Conservation (phyloP, 2,888 invertebrate species). For the Carpatolechia fugitivella region DNA sequence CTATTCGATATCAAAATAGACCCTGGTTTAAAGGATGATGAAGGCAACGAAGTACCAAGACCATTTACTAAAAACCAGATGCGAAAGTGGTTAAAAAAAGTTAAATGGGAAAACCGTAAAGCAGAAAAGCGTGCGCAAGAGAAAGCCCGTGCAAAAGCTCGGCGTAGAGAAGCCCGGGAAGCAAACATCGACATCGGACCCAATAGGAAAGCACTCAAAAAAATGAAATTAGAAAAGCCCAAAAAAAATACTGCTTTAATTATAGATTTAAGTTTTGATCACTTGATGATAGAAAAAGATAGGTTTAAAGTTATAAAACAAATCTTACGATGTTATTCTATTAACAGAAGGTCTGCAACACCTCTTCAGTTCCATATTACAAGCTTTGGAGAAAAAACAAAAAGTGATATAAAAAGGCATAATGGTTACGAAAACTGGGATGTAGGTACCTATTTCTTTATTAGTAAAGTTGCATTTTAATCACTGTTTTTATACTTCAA, state of each 20-base stretch:
- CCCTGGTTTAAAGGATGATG: conserved; percentile 68
- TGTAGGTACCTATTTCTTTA: conserved; percentile 73
- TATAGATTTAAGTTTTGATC: conserved; percentile 94
- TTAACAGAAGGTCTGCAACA: conserved; percentile 88
- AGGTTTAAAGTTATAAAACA: conserved; percentile 94
- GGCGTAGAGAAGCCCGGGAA: conserved; percentile 83
- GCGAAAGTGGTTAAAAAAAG: conserved; percentile 83
- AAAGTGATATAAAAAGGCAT: conserved; percentile 86
- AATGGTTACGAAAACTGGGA: conserved; percentile 96
- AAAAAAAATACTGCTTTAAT: conserved; percentile 85
- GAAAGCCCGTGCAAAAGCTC: conserved; percentile 84
- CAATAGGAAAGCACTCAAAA: conserved; percentile 88
- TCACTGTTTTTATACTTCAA: not conserved
- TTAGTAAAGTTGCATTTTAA: not conserved
- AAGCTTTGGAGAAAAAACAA: conserved; percentile 86
- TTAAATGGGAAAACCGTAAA: conserved; percentile 86
- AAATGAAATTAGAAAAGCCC: conserved; percentile 83
- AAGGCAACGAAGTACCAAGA: conserved; percentile 64
- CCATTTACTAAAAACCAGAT: conserved; percentile 82
- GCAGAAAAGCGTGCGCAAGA: conserved; percentile 85
- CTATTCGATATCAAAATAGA: conserved; percentile 64
- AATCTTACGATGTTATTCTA: conserved; percentile 92
- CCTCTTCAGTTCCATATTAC: conserved; percentile 92
- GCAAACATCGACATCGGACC: conserved; percentile 87
- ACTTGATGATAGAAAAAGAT: conserved; percentile 94